Evolutionary conservation across 92 coral and sea anemone genomes (phyloP).

Genomic region (Micromussa lordhowensis): DNA sequence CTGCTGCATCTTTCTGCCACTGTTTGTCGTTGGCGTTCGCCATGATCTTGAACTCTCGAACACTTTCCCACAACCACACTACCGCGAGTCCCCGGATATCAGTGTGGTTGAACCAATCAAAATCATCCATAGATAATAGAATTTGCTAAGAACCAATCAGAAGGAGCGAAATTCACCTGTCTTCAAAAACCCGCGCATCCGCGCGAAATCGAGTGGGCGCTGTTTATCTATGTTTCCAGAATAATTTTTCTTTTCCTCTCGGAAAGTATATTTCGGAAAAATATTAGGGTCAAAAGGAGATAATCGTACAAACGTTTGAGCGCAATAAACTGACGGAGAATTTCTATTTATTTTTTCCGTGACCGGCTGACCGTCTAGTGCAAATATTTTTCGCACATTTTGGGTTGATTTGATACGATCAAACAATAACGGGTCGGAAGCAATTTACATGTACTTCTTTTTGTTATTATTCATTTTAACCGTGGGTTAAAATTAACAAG

Average conservation of each 20-base stretch:
- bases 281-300: background rate
- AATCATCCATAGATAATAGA: constrained; percentile 44
- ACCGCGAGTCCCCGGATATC: constrained; percentile 76
- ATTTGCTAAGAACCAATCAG: constrained; percentile 74
- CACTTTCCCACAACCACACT: constrained; percentile 47
- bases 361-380: background rate
- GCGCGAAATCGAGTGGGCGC: constrained; percentile 47
- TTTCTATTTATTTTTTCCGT: background rate
- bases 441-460: background rate
- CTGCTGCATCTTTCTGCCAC: constrained; percentile 99
- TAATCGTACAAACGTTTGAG: background rate
- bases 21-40: constrained; percentile 99
- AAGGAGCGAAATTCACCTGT: constrained; percentile 82
- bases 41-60: constrained; percentile 83
- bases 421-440: constrained; percentile 1
- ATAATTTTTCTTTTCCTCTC: background rate
- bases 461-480: background rate
- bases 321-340: too few relatives aligned
- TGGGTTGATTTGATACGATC: background rate
- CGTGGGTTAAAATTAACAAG: background rate
- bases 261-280: background rate
- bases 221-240: background rate
- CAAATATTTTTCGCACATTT: constrained; percentile 9
- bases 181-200: constrained; percentile 38
- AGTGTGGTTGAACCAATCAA: constrained; percentile 70